A percentile compares a stretch with the other conserved stretches of the same genome.
Evolutionary conservation across 2,888 invertebrate species (phyloP).

Genomic region (Xanthia icteritia): DNA sequence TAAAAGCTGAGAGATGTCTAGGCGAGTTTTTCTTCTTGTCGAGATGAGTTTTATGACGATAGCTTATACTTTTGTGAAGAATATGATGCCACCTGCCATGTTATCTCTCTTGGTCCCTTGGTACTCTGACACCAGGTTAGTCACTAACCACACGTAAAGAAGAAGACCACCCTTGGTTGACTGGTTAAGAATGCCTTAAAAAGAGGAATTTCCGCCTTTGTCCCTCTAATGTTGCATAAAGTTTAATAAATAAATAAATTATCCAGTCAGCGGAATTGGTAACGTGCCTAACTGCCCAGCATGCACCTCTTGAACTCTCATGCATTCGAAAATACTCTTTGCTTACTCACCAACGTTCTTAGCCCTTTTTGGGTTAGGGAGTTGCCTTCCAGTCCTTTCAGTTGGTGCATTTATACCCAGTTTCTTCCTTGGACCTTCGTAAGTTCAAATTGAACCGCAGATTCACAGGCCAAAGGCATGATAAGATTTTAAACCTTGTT

Average conservation of each 20-base stretch:
- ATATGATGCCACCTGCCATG: neutral
- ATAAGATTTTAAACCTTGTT: neutral
- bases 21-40: slow-evolving; percentile 4
- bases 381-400: neutral
- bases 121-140: too few species aligned
- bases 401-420: neutral
- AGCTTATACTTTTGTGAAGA: neutral
- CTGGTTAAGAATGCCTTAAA: neutral
- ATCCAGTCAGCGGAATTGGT: neutral
- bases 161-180: neutral
- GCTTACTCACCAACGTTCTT: neutral
- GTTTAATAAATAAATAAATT: neutral
- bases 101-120: too few species aligned
- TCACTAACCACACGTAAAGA: too few species aligned
- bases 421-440: neutral
- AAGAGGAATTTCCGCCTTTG: neutral
- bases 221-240: neutral
- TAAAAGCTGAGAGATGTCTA: neutral
- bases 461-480: neutral
- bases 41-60: neutral
- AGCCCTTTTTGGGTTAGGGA: neutral
- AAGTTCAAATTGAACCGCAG: neutral
- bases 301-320: neutral
- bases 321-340: neutral
- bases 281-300: neutral